Evolutionary conservation across 2,888 invertebrate species (phyloP), one percentile per base, ranked within the genome.

Genomic region (Argynnis bischoffii): DNA sequence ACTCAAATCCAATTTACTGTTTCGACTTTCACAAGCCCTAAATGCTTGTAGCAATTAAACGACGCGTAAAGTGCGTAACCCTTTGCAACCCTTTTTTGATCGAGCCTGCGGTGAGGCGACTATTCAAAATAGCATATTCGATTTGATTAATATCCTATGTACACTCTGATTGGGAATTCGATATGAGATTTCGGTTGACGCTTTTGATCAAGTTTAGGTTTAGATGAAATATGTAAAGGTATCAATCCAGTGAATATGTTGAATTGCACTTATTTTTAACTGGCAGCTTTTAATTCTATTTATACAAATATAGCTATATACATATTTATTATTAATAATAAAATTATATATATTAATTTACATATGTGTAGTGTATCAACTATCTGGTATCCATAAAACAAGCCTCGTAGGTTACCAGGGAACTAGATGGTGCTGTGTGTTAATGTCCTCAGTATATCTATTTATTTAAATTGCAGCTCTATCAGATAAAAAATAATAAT

Each of bases 1-100:
- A 83, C 78, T 80, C 80, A 88, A 90, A 91, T 90, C 89, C 87
- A 90, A 91, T 90, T 92, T 89, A 83, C 81, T 86, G 84, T 86
- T 88, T 85, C 87, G 84, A 88, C 88, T 90, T 89, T 87, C 86
- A 83, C 79, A 55, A 82, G 82, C 81, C 78, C 81, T 84, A 85
- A 86, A 87, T 83, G 88, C 85, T 87, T 84, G 85, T 82, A 83
- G 84, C 90, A 90, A 91, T 90, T 90, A 91, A 89, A 81, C 84
- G 88, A 84, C 82, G 89, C 87, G 89, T 85, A 90, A 90, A 88
- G 87, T 88, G 86, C 85, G 83, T 81, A 77, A 81, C 85, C 84
- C 78, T 77, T 77, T 59, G 71, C 73, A 74, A 77, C 80, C 85
- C 81, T 82, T 83, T 84, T 85, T 82, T 80, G 82, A 80, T 79